phyloP scores from a whole-genome alignment of 1,140 invertebrate genomes.

The Teleogryllus occipitalis region DNA sequence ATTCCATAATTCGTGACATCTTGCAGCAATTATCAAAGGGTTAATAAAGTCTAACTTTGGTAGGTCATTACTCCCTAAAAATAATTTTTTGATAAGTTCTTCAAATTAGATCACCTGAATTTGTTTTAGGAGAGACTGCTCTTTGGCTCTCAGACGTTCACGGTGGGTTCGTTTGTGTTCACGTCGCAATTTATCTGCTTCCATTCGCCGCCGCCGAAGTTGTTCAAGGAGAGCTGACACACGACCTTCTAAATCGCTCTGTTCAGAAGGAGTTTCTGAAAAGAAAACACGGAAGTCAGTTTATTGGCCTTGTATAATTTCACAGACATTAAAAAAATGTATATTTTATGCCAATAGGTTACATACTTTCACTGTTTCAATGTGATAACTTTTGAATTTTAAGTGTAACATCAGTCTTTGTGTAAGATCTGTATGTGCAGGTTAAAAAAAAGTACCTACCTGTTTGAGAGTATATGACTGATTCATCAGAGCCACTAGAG shows the following conservation, averaged over 20 bases:
- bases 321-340: too few relatives aligned
- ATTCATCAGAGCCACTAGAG: background rate
- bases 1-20: too few relatives aligned
- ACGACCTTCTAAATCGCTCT: slow-evolving; percentile 15
- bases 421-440: too few relatives aligned
- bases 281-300: background rate
- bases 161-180: slow-evolving; percentile 12
- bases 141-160: slow-evolving; percentile 13
- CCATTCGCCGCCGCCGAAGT: background rate
- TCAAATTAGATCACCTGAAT: slow-evolving; percentile 6
- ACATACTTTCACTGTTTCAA: too few relatives aligned
- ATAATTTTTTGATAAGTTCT: too few relatives aligned
- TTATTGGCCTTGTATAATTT: too few relatives aligned
- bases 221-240: slow-evolving; percentile 11
- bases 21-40: too few relatives aligned
- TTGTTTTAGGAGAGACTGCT: slow-evolving; percentile 13
- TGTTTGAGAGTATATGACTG: background rate
- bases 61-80: too few relatives aligned
- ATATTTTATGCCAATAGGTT: too few relatives aligned
- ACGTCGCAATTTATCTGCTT: slow-evolving; percentile 15
- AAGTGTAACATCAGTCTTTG: too few relatives aligned
- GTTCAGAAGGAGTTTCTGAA: slow-evolving; percentile 16
- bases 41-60: too few relatives aligned
- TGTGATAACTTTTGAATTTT: too few relatives aligned
- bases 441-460: background rate